Evolutionary conservation across 92 coral and sea anemone genomes (phyloP).

Genomic region (Micromussa lordhowensis): DNA sequence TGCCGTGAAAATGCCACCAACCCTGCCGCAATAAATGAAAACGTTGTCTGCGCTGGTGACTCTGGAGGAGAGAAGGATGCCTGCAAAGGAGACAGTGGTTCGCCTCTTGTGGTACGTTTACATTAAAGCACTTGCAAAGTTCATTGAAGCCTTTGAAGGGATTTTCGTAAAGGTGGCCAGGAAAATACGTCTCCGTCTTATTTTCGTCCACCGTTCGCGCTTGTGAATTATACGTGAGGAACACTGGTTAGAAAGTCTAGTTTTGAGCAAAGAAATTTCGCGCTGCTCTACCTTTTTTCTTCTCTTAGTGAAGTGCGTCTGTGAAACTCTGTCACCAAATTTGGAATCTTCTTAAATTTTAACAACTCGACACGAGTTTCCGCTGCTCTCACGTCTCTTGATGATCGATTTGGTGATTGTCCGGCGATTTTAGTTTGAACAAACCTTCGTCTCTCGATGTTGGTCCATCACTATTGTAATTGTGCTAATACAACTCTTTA

Average conservation of each 20-base stretch:
- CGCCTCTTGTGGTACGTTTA: slow-evolving; percentile 89
- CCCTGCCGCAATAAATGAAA: slow-evolving; percentile 52
- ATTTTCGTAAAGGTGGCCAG: not conserved
- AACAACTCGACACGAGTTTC: not conserved
- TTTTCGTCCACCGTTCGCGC: not conserved
- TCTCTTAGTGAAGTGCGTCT: not conserved
- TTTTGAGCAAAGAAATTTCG: too few species aligned
- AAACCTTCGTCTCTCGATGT: not conserved
- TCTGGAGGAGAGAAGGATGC: slow-evolving; percentile 60
- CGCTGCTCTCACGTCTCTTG: not conserved
- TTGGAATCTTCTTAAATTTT: not conserved
- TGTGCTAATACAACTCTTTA: not conserved
- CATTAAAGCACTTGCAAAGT: not conserved
- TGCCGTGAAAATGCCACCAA: slow-evolving; percentile 67
- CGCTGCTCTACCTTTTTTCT: not conserved
- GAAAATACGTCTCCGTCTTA: not conserved
- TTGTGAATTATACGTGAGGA: not conserved
- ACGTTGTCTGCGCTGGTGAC: slow-evolving; percentile 77
- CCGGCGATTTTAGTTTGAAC: not conserved
- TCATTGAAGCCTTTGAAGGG: not conserved
- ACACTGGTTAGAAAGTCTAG: not conserved
- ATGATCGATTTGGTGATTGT: not conserved
- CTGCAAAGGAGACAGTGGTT: slow-evolving; percentile 93
- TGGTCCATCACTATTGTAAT: not conserved
- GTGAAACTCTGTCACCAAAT: not conserved